phyloP scores from a whole-genome alignment of 1,140 invertebrate species.

The Calliphora vicina region DNA sequence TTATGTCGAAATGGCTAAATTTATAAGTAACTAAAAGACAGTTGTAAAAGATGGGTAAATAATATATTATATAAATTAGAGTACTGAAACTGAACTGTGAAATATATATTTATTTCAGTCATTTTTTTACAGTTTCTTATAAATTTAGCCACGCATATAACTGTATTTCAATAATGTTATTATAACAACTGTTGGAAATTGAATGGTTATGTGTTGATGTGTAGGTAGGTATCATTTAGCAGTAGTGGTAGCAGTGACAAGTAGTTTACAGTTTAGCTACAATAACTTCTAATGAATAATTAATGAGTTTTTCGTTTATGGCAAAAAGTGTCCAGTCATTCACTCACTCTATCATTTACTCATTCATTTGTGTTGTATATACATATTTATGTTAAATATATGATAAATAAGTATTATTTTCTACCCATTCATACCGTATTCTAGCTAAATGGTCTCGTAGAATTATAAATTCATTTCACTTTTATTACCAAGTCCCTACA shows the following conservation, averaged over 20 bases:
- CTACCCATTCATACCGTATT: not conserved
- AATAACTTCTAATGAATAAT: conserved; percentile 2
- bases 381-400: too few relatives aligned
- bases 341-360: not conserved
- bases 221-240: not conserved
- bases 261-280: not conserved
- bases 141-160: not conserved
- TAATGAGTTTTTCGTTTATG: not conserved
- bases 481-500: not conserved
- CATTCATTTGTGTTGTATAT: not conserved
- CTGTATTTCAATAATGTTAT: conserved; percentile 1
- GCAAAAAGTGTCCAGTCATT: not conserved
- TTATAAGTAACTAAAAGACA: not conserved
- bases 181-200: not conserved
- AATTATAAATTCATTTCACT: not conserved
- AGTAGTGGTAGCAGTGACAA: not conserved
- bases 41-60: too few relatives aligned
- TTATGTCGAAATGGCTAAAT: not conserved
- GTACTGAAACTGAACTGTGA: too few relatives aligned
- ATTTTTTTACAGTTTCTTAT: not conserved
- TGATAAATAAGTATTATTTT: not conserved
- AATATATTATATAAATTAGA: too few relatives aligned
- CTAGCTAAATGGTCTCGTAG: not conserved
- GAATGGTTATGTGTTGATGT: not conserved
- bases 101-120: not conserved